Evolutionary conservation across 2,888 invertebrate genomes (phyloP).

Genomic region (Himalopsyche japonica): DNA sequence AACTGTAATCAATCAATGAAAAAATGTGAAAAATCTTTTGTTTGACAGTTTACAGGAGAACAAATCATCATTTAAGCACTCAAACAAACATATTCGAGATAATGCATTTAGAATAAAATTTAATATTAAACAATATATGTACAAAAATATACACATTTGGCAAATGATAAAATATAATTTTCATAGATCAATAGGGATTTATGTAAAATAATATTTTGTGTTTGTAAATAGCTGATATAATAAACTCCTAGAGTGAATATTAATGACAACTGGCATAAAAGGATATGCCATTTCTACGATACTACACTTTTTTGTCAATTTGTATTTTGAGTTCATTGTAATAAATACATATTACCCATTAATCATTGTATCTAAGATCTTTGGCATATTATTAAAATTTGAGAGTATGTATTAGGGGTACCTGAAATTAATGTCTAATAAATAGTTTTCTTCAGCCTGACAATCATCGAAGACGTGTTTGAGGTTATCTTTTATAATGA

Average conservation of each 20-base stretch:
- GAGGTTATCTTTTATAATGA: too few species aligned
- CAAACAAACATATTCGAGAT: neutral
- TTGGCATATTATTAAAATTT: too few species aligned
- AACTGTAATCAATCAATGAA: neutral
- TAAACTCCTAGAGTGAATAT: neutral
- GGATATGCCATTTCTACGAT: neutral
- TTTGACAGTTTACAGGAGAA: neutral
- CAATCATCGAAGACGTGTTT: too few species aligned
- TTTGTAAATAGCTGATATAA: neutral
- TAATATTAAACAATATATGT: neutral
- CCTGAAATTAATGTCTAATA: too few species aligned
- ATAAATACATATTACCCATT: too few species aligned
- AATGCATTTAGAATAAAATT: neutral
- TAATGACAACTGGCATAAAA: neutral
- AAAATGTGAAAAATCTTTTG: neutral
- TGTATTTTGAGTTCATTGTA: neutral
- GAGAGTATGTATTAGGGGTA: too few species aligned
- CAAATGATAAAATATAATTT: neutral
- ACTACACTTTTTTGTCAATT: neutral
- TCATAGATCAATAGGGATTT: neutral
- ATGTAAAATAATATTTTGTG: neutral
- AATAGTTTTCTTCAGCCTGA: too few species aligned
- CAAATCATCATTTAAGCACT: neutral
- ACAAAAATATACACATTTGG: constrained; percentile 1
- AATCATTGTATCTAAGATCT: too few species aligned